Conservation (phyloP, 2,113 vertebrate species). For the Oncorhynchus masou region DNA sequence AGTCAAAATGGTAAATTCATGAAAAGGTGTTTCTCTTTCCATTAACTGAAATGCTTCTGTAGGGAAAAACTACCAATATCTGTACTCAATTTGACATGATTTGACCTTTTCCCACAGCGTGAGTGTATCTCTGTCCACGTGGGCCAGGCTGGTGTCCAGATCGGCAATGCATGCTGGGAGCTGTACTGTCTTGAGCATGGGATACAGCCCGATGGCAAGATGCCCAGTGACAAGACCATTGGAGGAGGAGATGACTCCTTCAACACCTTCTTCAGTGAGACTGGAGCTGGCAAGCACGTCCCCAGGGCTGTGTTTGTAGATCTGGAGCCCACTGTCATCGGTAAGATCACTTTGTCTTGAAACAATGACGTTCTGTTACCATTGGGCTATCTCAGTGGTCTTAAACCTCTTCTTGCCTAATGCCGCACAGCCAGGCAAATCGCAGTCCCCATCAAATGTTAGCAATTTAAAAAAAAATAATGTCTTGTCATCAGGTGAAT, state of each 20-base stretch:
- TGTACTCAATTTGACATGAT: background rate
- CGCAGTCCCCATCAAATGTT: too few species aligned
- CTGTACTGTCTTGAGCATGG: slow-evolving; percentile 70
- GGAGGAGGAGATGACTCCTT: slow-evolving; percentile 72
- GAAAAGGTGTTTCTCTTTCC: background rate
- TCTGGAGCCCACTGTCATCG: slow-evolving; percentile 69
- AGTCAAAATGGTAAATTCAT: background rate
- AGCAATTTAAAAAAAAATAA: too few species aligned
- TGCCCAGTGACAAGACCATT: slow-evolving; percentile 71
- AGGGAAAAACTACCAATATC: background rate
- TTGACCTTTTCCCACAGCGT: slow-evolving; percentile 27
- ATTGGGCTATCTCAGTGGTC: background rate
- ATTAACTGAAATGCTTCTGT: background rate
- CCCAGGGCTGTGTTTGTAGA: slow-evolving; percentile 71
- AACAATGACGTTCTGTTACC: background rate
- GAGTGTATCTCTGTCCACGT: slow-evolving; percentile 55
- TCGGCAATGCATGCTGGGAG: slow-evolving; percentile 75
- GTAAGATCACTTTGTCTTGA: slow-evolving; percentile 39
- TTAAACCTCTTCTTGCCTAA: too few species aligned
- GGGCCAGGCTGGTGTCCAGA: slow-evolving; percentile 72
- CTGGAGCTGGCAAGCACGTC: slow-evolving; percentile 69
- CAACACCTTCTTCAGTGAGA: slow-evolving; percentile 76
- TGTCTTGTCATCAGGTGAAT: too few species aligned
- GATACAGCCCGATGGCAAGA: slow-evolving; percentile 66
- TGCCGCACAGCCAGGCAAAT: too few species aligned